Percentiles rank a stretch among this genome's conserved stretches.
Conservation (phyloP, 2,888 invertebrate genomes). For the Phaonia tiefii region DNA sequence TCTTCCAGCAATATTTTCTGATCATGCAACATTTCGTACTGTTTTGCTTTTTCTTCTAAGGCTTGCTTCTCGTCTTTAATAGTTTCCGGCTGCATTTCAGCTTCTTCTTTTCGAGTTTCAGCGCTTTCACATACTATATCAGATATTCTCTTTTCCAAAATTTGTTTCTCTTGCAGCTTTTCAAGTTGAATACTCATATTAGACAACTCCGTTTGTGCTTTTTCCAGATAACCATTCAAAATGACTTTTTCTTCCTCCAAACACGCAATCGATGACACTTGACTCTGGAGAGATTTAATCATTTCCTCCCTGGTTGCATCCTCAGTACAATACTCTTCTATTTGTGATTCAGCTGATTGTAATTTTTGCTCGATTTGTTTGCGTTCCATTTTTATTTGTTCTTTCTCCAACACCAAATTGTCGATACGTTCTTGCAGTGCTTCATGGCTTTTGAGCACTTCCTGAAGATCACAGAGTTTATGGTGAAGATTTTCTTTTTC, state of each 20-base stretch:
- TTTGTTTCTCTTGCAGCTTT: slow-evolving; percentile 4
- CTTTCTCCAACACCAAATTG: slow-evolving; percentile 32
- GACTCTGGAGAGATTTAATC: slow-evolving; percentile 47
- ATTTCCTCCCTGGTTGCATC: slow-evolving; percentile 43
- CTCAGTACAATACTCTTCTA: slow-evolving; percentile 49
- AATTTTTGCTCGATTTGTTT: slow-evolving; percentile 47
- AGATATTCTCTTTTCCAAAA: too few relatives aligned
- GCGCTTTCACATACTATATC: neutral
- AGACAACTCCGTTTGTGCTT: slow-evolving; percentile 40
- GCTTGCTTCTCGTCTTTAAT: slow-evolving; percentile 29
- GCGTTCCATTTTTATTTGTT: slow-evolving; percentile 30
- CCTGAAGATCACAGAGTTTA: slow-evolving; percentile 15
- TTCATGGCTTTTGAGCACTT: neutral
- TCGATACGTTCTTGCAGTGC: slow-evolving; percentile 7
- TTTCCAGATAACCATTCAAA: slow-evolving; percentile 38
- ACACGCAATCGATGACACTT: slow-evolving; percentile 40
- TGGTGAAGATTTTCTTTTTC: slow-evolving; percentile 42
- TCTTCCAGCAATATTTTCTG: slow-evolving; percentile 14
- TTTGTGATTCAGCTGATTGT: slow-evolving; percentile 51
- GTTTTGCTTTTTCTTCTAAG: slow-evolving; percentile 24
- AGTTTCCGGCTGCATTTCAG: slow-evolving; percentile 17
- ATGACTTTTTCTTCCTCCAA: slow-evolving; percentile 10
- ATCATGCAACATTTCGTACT: slow-evolving; percentile 60
- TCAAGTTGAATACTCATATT: slow-evolving; percentile 16
- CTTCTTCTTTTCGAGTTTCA: slow-evolving; percentile 19